Conservation (phyloP, 2,888 invertebrate species). For the Xestoiulus laeticollis region DNA sequence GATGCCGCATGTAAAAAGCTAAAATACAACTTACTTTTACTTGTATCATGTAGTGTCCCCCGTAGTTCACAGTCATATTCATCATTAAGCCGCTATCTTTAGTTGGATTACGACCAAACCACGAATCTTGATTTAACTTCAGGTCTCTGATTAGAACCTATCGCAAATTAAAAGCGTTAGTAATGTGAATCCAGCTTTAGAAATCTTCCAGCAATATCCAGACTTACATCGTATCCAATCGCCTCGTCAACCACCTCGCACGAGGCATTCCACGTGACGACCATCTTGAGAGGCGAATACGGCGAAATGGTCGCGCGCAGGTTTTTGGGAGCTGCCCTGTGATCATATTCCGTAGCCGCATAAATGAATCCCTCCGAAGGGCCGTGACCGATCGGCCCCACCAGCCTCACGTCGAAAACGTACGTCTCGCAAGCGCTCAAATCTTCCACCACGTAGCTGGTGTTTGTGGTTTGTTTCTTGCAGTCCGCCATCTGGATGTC, state of each 20-base stretch:
- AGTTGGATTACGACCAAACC: constrained; percentile 59
- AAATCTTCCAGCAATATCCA: no score
- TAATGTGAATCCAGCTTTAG: no score
- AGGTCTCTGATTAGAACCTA: constrained; percentile 69
- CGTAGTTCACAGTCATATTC: constrained; percentile 64
- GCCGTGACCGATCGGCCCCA: constrained; percentile 73
- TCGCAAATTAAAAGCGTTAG: not conserved
- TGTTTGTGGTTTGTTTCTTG: constrained; percentile 66
- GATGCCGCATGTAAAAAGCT: no score
- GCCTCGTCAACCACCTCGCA: constrained; percentile 69
- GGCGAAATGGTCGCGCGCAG: constrained; percentile 66
- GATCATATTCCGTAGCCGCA: constrained; percentile 72
- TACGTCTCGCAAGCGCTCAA: constrained; percentile 80
- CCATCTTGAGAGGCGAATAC: constrained; percentile 65
- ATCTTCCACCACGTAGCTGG: constrained; percentile 70
- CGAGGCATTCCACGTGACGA: constrained; percentile 76
- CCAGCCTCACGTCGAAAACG: constrained; percentile 74
- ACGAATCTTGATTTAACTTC: constrained; percentile 63
- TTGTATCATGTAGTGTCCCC: constrained; percentile 68
- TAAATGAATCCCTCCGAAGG: constrained; percentile 70
- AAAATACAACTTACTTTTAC: constrained; percentile 53
- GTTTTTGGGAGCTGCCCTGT: constrained; percentile 75
- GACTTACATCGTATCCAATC: constrained; percentile 71
- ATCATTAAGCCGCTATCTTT: constrained; percentile 60
- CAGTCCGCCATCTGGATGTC: constrained; percentile 66